These are phyloP conservation scores for Trachelus troglodyta DNA, from an alignment of 2,888 invertebrate genomes.

Conservation along the genomic window DNA sequence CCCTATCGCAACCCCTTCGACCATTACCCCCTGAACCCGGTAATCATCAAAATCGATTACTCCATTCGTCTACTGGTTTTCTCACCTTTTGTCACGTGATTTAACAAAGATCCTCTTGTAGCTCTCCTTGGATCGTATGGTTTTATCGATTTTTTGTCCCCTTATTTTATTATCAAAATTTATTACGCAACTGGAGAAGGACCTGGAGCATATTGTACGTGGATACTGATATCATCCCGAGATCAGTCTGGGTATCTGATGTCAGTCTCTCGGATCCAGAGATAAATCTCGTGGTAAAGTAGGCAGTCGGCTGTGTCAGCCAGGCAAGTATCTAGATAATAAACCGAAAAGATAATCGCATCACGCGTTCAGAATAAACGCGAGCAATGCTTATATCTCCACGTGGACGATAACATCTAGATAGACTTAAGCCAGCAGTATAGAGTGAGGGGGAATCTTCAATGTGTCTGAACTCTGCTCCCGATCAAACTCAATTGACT, in stretches of 20 bases:
- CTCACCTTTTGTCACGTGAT: conserved; percentile 12
- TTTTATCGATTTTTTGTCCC: not conserved
- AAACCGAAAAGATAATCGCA: conserved; percentile 2
- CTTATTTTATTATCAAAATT: not conserved
- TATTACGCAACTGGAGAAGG: not conserved
- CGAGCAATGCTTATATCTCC: not conserved
- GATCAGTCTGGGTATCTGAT: not conserved
- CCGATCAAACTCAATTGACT: conserved; percentile 1
- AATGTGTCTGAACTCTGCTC: not conserved
- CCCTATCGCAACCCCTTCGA: conserved; percentile 22
- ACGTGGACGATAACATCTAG: not conserved
- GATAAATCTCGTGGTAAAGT: not conserved
- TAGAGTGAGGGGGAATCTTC: not conserved
- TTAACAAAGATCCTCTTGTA: not conserved
- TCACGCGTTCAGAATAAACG: conserved; percentile 3
- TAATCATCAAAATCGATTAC: conserved; percentile 23
- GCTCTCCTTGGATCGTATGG: not conserved
- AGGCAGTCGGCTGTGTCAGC: not conserved
- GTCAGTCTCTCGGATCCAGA: not conserved
- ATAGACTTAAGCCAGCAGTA: not conserved
- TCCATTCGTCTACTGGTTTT: conserved; percentile 26
- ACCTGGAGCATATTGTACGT: not conserved
- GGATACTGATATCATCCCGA: not conserved
- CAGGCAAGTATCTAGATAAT: not conserved
- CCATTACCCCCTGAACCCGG: not conserved